Conservation (phyloP, 2,888 invertebrate species). For the Tinea pellionella region DNA sequence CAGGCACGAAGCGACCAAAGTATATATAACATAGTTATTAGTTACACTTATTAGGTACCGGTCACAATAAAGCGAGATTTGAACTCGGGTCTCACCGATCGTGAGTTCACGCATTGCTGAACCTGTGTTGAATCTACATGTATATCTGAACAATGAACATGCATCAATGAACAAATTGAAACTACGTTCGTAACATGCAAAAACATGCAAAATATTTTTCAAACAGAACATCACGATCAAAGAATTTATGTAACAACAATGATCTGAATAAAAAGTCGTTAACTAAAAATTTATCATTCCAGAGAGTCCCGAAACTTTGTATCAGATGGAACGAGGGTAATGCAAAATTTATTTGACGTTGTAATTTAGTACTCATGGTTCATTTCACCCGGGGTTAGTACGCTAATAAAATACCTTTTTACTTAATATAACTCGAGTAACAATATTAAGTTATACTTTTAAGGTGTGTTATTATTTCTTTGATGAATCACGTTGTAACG, state of each 20-base stretch:
- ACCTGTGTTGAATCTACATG: no score
- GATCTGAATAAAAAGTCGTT: conserved; percentile 4
- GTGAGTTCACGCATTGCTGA: no score
- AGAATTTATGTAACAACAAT: background rate
- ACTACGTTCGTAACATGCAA: no score
- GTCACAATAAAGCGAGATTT: no score
- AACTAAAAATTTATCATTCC: conserved; percentile 9
- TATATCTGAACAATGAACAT: no score
- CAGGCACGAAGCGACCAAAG: no score
- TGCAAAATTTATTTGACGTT: conserved; percentile 6
- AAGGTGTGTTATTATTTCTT: background rate
- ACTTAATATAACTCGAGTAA: background rate
- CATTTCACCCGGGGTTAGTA: background rate
- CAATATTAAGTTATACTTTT: background rate
- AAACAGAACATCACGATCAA: background rate
- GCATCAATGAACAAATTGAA: no score
- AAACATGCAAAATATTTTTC: background rate
- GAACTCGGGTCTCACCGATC: no score
- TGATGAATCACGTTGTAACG: background rate
- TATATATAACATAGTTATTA: no score
- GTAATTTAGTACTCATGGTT: background rate
- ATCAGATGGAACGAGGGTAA: conserved; percentile 12
- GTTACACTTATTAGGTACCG: no score
- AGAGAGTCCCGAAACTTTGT: conserved; percentile 9
- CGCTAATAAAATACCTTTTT: background rate